Percentiles rank a stretch among this genome's conserved stretches.
Conservation (phyloP, 2,797 vertebrate genomes). For the Pseudomugil tenellus region DNA sequence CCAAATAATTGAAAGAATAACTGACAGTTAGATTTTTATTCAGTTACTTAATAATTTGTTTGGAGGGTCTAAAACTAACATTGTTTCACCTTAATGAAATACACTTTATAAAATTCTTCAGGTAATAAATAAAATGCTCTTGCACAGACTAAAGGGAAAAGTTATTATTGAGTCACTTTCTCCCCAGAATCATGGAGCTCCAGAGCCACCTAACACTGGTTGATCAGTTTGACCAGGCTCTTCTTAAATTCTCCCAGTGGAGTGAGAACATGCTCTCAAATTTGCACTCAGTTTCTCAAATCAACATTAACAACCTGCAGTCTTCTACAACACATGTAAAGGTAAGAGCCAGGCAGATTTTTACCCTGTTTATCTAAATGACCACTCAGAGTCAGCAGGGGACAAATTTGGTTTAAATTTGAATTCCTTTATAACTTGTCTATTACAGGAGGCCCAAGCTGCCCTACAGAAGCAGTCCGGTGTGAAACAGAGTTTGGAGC, state of each 20-base stretch:
- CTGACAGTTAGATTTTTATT: background rate
- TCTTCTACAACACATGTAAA: constrained; percentile 82
- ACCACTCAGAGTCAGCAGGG: background rate
- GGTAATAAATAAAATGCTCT: background rate
- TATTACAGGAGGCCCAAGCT: constrained; percentile 82
- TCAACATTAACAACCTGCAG: constrained; percentile 84
- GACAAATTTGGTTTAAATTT: constrained; percentile 4
- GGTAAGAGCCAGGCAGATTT: constrained; percentile 74
- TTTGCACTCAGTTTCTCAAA: constrained; percentile 86
- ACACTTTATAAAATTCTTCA: background rate
- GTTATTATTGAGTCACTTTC: background rate
- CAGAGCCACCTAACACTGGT: constrained; percentile 85
- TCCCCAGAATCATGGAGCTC: constrained; percentile 84
- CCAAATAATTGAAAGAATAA: background rate
- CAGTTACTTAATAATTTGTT: background rate
- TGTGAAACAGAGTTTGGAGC: constrained; percentile 81
- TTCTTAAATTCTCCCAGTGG: constrained; percentile 93
- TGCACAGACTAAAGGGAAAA: constrained; percentile 2
- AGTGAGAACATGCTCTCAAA: constrained; percentile 89
- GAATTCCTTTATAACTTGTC: constrained; percentile 11
- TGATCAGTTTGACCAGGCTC: constrained; percentile 87
- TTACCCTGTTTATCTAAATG: background rate
- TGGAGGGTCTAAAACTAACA: background rate
- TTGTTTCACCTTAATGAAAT: background rate
- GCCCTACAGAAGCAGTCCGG: constrained; percentile 82